Evolutionary conservation across 1,140 invertebrate species (phyloP), one percentile per base, ranked within the genome.

Genomic region (Musca vetustissima): DNA sequence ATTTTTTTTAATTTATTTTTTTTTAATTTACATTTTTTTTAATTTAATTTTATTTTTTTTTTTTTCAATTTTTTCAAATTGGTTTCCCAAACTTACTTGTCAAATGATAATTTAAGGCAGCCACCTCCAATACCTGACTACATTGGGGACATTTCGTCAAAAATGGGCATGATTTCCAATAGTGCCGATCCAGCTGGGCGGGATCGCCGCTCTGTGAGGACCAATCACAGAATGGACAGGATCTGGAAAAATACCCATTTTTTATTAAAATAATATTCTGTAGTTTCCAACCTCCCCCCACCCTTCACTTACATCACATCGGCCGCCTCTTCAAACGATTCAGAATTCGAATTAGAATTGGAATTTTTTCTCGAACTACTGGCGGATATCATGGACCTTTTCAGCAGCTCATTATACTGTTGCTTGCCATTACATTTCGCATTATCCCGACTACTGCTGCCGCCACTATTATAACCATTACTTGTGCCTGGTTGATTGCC

Each of bases 151-250:
- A 98, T 72, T 92, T 88, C 66, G 92, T 93, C 66, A 97, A 84
- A 87, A 97, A 91, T 15, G 94, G 94, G 84, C 95, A 98, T 67
- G 87, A 88, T 73, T 92, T 90, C 93, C 94, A 97, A 83, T 96
- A 97, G 84, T 98, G 95, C 43, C 92, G 87, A 82, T 97, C 95
- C 71, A 97, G 80, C 15, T 89, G 90, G 69, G 81, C 79, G 1
- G 79, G 69, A 70, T 72, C 69, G 72, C 85, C 89, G 71, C 85
- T 89, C 70, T 88, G 83, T 69, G 91, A 88, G 68, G 89, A 89
- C 69, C 89, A 87, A 64, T 91, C 88, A 80, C 95, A 97, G 85
- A 96, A 97, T 71, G 95, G 93, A 79, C 95, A 97, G 52, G 89
- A 89, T 72, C 92, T 94, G 76, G 17, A 83, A 79, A 71, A 72